Base-by-base conservation (phyloP, 2,113 vertebrate species). In the Phylloscopus trochilus region DNA sequence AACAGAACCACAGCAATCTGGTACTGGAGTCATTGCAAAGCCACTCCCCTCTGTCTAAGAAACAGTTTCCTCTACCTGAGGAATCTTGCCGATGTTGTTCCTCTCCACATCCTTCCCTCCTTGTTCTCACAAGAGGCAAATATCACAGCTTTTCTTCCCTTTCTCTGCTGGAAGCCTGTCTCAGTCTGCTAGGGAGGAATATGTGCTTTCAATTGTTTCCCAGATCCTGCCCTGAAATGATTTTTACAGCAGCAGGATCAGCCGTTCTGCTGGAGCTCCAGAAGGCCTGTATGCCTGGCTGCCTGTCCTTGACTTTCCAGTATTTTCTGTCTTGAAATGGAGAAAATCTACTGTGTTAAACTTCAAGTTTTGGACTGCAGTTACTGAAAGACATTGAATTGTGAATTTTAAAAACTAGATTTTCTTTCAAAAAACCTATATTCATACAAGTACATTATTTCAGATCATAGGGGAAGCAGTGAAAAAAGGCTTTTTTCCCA, bases 51-150 rank as follows among this genome's bases (percentile, higher is more conserved):
- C 70, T 60, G 58, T 18, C 33, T 47, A 22, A 39, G 35, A 31
- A 78, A 43, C 31, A 35, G 20, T n/a, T 73, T 60, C 35, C 1
- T 92, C 19, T 6, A 7, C 13, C 5, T 73, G 13, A 9, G 26
- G 9, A 60, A 14, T 72, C 49, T 47, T 77, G 18, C 27, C 31
- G 73, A 5, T 64, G 8, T 73, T 82, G 14, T 66, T 60, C 4
- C 6, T 3, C 7, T 10, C 10, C 0, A 3, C 10, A 7, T 11
- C 15, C 10, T n/a, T 9, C 31, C 16, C 16, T 49, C 9, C 62
- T 68, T 0, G 0, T 46, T 76, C 68, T 89, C 23, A 49, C 15
- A 51, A 55, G 31, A 66, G 24, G 8, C 41, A 70, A 33, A 66
- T 66, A 44, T 26, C 31, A 41, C 43, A 31, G 8, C 2, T 62